Percentiles rank a stretch among this genome's conserved stretches.
phyloP scores from a whole-genome alignment of 2,888 invertebrate species.

The Drosophila heteroneura region DNA sequence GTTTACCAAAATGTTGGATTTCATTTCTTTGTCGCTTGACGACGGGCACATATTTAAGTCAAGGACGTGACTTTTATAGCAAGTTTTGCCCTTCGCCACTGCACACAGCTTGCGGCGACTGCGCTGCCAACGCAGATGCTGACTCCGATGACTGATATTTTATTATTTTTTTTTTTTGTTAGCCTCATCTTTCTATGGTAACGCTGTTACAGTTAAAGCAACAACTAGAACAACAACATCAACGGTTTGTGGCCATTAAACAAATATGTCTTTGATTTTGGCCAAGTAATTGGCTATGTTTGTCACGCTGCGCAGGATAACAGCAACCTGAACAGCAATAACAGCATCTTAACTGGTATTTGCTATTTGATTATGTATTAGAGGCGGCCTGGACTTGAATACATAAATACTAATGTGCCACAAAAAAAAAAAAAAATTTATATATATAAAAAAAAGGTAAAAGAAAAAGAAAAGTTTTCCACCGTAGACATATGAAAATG shows the following conservation, averaged over 20 bases:
- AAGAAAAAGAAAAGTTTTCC: not conserved
- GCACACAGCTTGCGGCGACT: constrained; percentile 9
- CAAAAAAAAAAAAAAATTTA: not conserved
- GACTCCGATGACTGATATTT: constrained; percentile 1
- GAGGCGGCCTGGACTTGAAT: constrained; percentile 13
- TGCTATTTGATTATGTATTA: constrained; percentile 42
- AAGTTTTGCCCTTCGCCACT: constrained; percentile 64
- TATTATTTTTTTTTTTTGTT: constrained; percentile 2
- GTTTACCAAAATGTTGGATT: constrained; percentile 33
- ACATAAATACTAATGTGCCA: constrained; percentile 11
- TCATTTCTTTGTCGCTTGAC: constrained; percentile 33
- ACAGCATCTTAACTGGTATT: constrained; percentile 26
- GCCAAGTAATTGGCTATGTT: constrained; percentile 47
- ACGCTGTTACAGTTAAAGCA: not conserved
- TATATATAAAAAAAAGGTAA: too few species aligned
- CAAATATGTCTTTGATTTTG: constrained; percentile 49
- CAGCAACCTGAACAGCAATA: constrained; percentile 3
- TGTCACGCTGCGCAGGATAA: constrained; percentile 41
- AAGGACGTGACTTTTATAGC: constrained; percentile 75
- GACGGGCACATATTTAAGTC: constrained; percentile 60
- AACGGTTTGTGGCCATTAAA: constrained; percentile 41
- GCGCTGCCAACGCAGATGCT: not conserved
- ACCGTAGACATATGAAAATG: not conserved
- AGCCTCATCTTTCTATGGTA: not conserved
- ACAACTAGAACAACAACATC: constrained; percentile 13